Evolutionary conservation across 2,888 invertebrate species (phyloP), one percentile per base, ranked within the genome.

Genomic region (Platerodrilus igneus): DNA sequence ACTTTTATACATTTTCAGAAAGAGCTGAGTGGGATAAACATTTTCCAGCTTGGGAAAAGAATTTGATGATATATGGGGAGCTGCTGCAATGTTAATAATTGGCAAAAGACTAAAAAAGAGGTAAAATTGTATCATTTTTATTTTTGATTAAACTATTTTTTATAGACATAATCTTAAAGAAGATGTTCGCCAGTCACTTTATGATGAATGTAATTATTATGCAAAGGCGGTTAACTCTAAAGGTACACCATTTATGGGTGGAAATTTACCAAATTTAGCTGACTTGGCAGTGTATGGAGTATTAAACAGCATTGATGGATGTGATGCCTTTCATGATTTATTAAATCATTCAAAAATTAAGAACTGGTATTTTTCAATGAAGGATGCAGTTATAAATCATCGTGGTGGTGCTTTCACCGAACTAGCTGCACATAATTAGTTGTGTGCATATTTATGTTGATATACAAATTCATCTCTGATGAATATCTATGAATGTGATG

Each of bases 1-100:
- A 88, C 97, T 0, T 97, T 99, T 67, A 82, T 50, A 93, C 94
- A 86, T 97, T 97, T 68, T 89, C 93, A 3, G 74, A 87, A 53
- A 86, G 84, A 6, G 97, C 96, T 0, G 84, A 88, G 45, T 99
- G 97, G 97, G 81, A 86, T 38, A 76, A 85, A 38, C 78, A 86
- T 53, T 97, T 97, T 64, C 84, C 91, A 0, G 61, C 74, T 0
- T 88, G 89, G 85, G 94, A 96, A 66, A 77, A 89, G 47, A 69
- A 76, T 28, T 64, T 93, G 19, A 90, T 96, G 69, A 83, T 97
- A 1, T 92, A 96, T 62, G 81, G 0, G 97, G 97, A 3, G 91
- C 97, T 0, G 71, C 79, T 3, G 95, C 89, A 1, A 99, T 99
- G 97, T 96, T 83, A 78, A 60, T 89, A 17, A 85, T 99, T 51